Evolutionary conservation across 2,888 invertebrate genomes (phyloP).

Genomic region (Lepeophtheirus nordmannii): DNA sequence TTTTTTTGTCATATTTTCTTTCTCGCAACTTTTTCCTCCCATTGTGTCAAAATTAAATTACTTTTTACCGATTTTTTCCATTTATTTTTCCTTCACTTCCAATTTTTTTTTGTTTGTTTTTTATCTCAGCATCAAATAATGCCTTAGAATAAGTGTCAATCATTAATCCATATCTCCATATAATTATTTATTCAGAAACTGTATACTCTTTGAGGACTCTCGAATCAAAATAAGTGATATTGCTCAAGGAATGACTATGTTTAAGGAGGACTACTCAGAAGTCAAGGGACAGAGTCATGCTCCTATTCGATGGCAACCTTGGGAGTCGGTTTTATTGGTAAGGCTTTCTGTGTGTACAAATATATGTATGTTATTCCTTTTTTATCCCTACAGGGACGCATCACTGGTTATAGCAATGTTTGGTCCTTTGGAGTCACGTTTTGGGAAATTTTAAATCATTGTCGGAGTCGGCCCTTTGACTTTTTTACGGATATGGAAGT

Average conservation of each 20-base stretch:
- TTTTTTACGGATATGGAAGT: constrained; percentile 41
- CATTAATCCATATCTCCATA: too few relatives aligned
- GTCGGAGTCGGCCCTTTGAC: constrained; percentile 45
- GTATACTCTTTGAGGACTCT: constrained; percentile 45
- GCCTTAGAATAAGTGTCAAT: too few relatives aligned
- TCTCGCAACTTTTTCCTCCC: too few relatives aligned
- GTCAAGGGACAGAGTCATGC: constrained; percentile 46
- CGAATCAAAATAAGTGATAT: constrained; percentile 47
- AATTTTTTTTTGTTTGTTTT: too few relatives aligned
- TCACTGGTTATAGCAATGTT: constrained; percentile 46
- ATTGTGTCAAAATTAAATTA: too few relatives aligned
- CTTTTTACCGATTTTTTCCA: too few relatives aligned
- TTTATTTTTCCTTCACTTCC: too few relatives aligned
- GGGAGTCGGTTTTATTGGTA: constrained; percentile 49
- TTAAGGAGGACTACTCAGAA: constrained; percentile 48
- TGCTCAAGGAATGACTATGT: constrained; percentile 47
- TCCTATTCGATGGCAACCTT: constrained; percentile 48
- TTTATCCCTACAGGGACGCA: constrained; percentile 41
- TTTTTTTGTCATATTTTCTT: too few relatives aligned
- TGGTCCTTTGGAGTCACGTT: constrained; percentile 50
- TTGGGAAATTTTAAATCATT: constrained; percentile 48
- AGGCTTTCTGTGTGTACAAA: constrained; percentile 26
- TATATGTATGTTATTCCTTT: constrained; percentile 1
- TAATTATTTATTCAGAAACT: constrained; percentile 39
- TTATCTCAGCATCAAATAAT: too few relatives aligned